These are phyloP conservation scores for Lepidocolaptes lacrymiger DNA, from an alignment of 2,797 vertebrate species.

Conservation along the genomic window DNA sequence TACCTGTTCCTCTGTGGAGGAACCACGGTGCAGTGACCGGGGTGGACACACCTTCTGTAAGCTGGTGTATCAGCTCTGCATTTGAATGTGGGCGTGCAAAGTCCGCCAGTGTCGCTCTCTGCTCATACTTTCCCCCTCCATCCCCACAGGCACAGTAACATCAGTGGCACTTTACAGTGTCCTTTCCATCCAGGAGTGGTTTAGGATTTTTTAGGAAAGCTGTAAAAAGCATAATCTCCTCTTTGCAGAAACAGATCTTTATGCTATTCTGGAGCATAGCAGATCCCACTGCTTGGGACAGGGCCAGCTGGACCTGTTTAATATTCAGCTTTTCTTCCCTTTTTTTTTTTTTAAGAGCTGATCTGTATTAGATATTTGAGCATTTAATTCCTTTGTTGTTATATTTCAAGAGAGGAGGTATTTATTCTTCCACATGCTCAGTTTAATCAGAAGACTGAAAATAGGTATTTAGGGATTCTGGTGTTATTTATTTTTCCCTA, in stretches of 20 bases:
- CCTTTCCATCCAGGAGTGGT: neutral
- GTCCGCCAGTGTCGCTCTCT: neutral
- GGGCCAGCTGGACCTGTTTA: neutral
- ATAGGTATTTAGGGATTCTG: conserved; percentile 40
- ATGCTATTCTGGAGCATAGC: neutral
- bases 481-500: conserved; percentile 40
- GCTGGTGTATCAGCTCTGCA: neutral
- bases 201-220: neutral
- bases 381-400: neutral
- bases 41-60: neutral
- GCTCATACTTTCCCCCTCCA: neutral
- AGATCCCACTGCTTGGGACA: neutral
- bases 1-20: neutral
- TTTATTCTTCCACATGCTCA: neutral
- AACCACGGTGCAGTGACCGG: rapidly evolving
- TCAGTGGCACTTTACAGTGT: neutral
- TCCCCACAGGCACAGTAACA: neutral
- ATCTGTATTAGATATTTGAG: neutral
- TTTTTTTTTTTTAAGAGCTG: neutral
- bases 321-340: neutral
- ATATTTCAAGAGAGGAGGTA: neutral
- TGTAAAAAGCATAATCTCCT: neutral
- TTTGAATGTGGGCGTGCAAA: neutral
- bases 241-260: neutral
- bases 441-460: conserved; percentile 36